phyloP scores from a whole-genome alignment of 2,113 vertebrate species.

The Eonycteris spelaea region DNA sequence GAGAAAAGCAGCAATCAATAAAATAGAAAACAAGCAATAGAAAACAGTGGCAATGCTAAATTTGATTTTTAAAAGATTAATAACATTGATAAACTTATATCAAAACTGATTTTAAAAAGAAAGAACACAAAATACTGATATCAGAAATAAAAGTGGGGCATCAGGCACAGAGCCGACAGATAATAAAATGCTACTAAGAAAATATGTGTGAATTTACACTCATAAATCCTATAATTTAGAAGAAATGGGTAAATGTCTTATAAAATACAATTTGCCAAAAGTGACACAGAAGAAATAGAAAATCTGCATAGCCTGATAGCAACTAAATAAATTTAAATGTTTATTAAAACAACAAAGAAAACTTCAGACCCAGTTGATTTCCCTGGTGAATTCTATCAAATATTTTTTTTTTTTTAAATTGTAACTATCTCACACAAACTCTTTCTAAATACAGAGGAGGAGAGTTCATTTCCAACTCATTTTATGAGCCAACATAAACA shows the following conservation, averaged over 20 bases:
- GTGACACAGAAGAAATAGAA: not conserved
- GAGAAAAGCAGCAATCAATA: not conserved
- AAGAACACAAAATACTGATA: not conserved
- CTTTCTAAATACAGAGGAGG: not conserved
- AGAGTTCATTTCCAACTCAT: not conserved
- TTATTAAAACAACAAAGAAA: not conserved
- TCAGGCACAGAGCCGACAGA: not conserved
- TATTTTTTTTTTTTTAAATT: conserved; percentile 36
- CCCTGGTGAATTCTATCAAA: not conserved
- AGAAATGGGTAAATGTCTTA: not conserved
- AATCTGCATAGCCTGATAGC: not conserved
- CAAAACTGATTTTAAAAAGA: not conserved
- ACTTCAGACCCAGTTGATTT: not conserved
- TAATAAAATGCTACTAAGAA: not conserved
- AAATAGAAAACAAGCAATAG: not conserved
- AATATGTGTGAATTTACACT: not conserved
- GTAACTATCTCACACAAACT: not conserved
- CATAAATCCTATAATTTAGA: not conserved
- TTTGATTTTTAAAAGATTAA: not conserved
- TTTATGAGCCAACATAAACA: not conserved
- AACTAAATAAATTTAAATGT: conserved; percentile 7
- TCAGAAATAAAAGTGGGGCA: not conserved
- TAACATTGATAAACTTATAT: not conserved
- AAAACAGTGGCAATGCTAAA: not conserved
- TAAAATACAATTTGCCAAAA: not conserved